phyloP scores from a whole-genome alignment of 2,113 vertebrate species.

The Pandion haliaetus region DNA sequence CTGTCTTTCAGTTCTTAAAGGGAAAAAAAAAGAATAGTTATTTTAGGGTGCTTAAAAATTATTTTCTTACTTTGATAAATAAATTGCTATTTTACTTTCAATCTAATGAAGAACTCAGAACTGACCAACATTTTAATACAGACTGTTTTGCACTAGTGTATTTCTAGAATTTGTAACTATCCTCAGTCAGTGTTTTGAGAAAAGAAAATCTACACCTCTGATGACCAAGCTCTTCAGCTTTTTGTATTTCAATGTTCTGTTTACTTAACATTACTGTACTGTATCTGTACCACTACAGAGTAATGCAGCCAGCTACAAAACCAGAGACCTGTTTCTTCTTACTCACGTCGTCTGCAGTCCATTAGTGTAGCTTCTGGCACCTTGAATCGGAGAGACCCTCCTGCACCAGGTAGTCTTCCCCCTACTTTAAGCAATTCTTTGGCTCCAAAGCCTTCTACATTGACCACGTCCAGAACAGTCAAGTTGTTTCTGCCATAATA shows the following conservation, averaged over 20 bases:
- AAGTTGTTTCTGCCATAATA: slow-evolving; percentile 87
- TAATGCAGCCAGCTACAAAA: neutral
- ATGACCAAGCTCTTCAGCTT: neutral
- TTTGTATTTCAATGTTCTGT: neutral
- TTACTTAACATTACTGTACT: neutral
- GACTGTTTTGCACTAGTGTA: neutral
- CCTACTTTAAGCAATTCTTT: slow-evolving; percentile 91
- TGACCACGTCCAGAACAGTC: slow-evolving; percentile 89
- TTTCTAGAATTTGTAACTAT: neutral
- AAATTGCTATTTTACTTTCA: neutral
- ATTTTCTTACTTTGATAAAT: neutral
- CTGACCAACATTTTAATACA: neutral
- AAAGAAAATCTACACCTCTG: neutral
- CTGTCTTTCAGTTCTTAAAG: slow-evolving; percentile 85
- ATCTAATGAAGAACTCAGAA: neutral
- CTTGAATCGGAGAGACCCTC: slow-evolving; percentile 92
- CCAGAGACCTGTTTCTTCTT: neutral
- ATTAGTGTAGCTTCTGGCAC: slow-evolving; percentile 95
- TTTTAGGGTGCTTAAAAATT: neutral
- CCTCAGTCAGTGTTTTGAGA: neutral
- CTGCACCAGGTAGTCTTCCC: slow-evolving; percentile 87
- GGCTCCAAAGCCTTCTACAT: slow-evolving; percentile 88
- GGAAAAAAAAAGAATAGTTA: neutral
- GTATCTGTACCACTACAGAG: neutral
- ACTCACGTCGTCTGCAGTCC: slow-evolving; percentile 94